Percentiles rank a stretch among this genome's conserved stretches.
Conservation (phyloP, 2,113 vertebrate species). For the Marcusenius ussheri region DNA sequence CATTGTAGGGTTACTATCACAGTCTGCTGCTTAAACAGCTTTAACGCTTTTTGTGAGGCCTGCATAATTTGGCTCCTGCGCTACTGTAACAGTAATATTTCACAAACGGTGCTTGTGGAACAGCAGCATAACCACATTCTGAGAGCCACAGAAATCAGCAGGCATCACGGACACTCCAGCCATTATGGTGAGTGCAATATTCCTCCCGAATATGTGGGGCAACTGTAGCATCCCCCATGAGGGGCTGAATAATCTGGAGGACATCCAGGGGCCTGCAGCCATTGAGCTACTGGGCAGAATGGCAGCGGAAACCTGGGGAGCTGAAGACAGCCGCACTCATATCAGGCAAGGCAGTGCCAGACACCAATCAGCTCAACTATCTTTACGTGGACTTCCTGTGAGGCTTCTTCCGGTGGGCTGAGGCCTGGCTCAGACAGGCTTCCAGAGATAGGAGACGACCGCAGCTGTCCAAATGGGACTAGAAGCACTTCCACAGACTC, state of each 20-base stretch:
- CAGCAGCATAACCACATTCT: not conserved
- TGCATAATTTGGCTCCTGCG: not conserved
- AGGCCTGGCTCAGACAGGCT: not conserved
- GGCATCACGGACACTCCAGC: not conserved
- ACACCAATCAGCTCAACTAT: slow-evolving; percentile 38
- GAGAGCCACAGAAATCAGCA: not conserved
- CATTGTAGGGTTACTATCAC: not conserved
- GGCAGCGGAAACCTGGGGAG: not conserved
- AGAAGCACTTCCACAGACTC: not conserved
- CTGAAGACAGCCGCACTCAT: not conserved
- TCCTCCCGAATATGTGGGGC: not conserved
- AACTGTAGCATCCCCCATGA: not conserved
- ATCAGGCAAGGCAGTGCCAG: not conserved
- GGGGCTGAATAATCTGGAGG: not conserved
- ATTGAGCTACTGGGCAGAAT: not conserved
- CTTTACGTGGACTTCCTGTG: slow-evolving; percentile 52
- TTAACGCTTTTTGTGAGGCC: not conserved
- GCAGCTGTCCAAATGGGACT: not conserved
- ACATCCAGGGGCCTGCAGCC: not conserved
- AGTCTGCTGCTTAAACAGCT: not conserved
- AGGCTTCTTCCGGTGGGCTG: slow-evolving; percentile 31
- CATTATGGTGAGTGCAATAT: not conserved
- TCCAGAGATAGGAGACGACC: not conserved
- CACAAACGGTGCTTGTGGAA: not conserved
- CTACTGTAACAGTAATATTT: not conserved